Evolutionary conservation across 2,113 vertebrate species (phyloP), one percentile per base, ranked within the genome.

Genomic region (Eonycteris spelaea): DNA sequence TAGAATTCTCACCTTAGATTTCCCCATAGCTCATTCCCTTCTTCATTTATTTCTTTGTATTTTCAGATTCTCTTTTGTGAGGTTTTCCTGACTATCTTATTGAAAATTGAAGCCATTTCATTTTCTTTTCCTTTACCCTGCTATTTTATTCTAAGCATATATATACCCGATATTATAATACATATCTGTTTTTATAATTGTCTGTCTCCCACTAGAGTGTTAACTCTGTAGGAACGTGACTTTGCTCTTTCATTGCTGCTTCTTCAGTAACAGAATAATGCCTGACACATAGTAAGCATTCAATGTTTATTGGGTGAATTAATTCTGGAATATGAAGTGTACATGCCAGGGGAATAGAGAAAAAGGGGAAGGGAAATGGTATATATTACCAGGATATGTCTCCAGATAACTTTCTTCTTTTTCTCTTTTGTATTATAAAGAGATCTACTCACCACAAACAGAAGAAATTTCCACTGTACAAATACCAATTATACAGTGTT

Each of bases 221-320:
- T 93, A 30, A 51, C 65, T 74, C 38, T 22, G 2, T 33, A 59
- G 85, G 88, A 95, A 70, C 75, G 70, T 53, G 53, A 90, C 45
- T 94, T 85, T 5, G 48, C 57, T 88, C 43, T 74, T 90, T 87
- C 71, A 77, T n/a, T 85, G 48, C 71, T 43, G 67, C 86, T 96
- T 96, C 77, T 22, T 77, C 71, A 82, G 80, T 85, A 91, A 95
- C 53, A 90, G 79, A 94, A 70, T 80, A 86, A 96, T 87, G 91
- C 45, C 30, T 15, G 15, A 38, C 43, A 80, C 24, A n/a, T 28
- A 79, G 59, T 67, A 71, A 90, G 21, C 48, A 68, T 51, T 86
- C 65, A 43, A 61, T 90, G 86, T 86, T 78, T 95, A 78, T 7
- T 74, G 93, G 73, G 55, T 70, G 94, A 89, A 74, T 94, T 93